phyloP scores from a whole-genome alignment of 2,888 invertebrate species.

The Argyresthia goedartella region DNA sequence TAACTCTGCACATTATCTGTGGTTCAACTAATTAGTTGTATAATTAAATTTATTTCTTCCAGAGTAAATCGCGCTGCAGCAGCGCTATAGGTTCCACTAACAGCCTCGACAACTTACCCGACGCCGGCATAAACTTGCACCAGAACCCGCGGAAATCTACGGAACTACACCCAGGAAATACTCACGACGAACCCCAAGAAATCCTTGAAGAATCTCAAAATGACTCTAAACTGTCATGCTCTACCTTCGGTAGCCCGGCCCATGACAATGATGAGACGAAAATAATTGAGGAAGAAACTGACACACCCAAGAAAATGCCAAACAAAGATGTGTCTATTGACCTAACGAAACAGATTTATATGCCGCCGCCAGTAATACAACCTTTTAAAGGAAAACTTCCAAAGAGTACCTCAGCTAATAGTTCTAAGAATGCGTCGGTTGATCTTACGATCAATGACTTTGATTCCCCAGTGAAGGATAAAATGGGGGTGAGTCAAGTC shows the following conservation, averaged over 20 bases:
- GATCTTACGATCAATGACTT: neutral
- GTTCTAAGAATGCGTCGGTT: neutral
- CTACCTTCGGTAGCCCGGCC: conserved; percentile 28
- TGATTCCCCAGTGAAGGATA: conserved; percentile 2
- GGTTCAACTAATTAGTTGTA: too few species aligned
- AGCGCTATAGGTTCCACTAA: conserved; percentile 14
- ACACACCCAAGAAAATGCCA: conserved; percentile 3
- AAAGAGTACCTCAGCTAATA: neutral
- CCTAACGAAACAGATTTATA: neutral
- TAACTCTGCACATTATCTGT: too few species aligned
- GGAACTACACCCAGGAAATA: conserved; percentile 9
- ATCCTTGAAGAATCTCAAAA: neutral
- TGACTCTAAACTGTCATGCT: conserved; percentile 23
- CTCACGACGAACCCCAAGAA: neutral
- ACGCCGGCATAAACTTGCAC: conserved; percentile 12
- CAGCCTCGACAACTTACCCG: conserved; percentile 23
- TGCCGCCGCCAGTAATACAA: too few species aligned
- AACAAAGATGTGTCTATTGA: too few species aligned
- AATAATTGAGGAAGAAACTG: conserved; percentile 26
- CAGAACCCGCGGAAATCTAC: conserved; percentile 16
- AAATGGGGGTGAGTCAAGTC: neutral
- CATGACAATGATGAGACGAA: neutral
- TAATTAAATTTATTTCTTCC: neutral
- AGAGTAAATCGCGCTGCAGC: conserved; percentile 3
- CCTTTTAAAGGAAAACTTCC: too few species aligned